A percentile compares a stretch with the other conserved stretches of the same genome.
Conservation (phyloP, 2,113 vertebrate genomes). For the Ceyx cyanopectus region DNA sequence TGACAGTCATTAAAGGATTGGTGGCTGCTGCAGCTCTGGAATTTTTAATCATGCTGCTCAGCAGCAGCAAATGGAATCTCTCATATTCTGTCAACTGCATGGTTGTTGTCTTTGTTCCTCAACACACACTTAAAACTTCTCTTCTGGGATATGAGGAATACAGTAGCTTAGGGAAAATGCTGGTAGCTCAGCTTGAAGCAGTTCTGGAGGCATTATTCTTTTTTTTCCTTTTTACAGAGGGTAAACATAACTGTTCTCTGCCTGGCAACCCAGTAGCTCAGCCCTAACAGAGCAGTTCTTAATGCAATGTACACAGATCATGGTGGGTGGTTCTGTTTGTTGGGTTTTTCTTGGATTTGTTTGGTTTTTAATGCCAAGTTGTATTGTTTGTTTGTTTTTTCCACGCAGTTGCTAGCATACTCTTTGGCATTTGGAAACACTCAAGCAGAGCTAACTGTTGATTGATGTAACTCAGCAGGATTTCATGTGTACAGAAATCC, state of each 20-base stretch:
- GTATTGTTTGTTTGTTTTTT: neutral
- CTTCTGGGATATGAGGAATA: neutral
- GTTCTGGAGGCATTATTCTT: neutral
- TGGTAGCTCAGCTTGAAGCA: neutral
- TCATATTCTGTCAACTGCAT: neutral
- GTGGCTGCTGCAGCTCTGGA: neutral
- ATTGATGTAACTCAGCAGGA: slow-evolving; percentile 57
- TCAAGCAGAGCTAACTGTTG: slow-evolving; percentile 53
- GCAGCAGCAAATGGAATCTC: neutral
- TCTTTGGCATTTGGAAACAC: slow-evolving; percentile 61
- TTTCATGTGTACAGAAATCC: slow-evolving; percentile 71
- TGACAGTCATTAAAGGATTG: neutral
- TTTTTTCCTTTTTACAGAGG: neutral
- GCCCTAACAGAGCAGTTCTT: neutral
- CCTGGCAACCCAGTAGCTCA: neutral
- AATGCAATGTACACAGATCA: neutral
- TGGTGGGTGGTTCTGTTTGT: neutral
- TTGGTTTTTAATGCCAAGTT: neutral
- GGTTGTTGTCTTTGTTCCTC: neutral
- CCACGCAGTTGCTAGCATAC: neutral
- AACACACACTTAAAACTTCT: neutral
- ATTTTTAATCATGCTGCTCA: neutral
- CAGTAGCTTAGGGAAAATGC: neutral
- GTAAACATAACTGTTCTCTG: neutral
- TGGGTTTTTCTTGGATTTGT: neutral